Conservation (phyloP, 2,888 invertebrate genomes). For the Melieria crassipennis region DNA sequence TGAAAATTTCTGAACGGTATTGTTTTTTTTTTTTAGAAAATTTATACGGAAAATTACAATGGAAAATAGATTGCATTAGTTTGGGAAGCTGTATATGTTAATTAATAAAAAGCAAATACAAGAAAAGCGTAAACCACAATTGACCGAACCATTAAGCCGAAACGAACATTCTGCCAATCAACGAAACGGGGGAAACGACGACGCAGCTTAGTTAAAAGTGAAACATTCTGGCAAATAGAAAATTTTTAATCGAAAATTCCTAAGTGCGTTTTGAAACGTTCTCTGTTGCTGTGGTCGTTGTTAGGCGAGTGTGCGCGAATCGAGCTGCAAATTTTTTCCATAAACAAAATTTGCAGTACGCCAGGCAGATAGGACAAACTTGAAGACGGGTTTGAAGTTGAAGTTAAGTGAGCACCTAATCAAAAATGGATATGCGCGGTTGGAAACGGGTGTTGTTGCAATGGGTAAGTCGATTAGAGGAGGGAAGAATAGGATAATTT, state of each 20-base stretch:
- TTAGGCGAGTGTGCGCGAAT: constrained; percentile 4
- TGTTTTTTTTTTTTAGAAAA: constrained; percentile 23
- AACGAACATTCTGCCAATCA: constrained; percentile 9
- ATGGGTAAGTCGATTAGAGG: constrained; percentile 50
- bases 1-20: constrained; percentile 25
- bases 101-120: constrained; percentile 4
- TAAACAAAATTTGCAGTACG: constrained; percentile 23
- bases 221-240: constrained; percentile 24
- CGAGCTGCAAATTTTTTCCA: constrained; percentile 14
- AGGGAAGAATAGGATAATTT: neutral
- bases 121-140: constrained; percentile 10
- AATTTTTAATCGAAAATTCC: neutral
- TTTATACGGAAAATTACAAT: constrained; percentile 31
- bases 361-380: neutral
- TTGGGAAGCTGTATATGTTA: constrained; percentile 27
- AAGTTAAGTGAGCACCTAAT: constrained; percentile 3
- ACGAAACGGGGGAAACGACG: neutral
- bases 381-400: constrained; percentile 7
- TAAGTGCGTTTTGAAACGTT: too few species aligned
- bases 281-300: neutral
- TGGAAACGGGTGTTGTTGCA: constrained; percentile 55
- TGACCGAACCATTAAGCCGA: constrained; percentile 7
- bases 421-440: constrained; percentile 48
- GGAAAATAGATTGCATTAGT: constrained; percentile 23
- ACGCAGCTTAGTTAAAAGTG: constrained; percentile 13